These are phyloP conservation scores for Struthidea cinerea DNA, from an alignment of 2,113 vertebrate species.

Conservation along the genomic window DNA sequence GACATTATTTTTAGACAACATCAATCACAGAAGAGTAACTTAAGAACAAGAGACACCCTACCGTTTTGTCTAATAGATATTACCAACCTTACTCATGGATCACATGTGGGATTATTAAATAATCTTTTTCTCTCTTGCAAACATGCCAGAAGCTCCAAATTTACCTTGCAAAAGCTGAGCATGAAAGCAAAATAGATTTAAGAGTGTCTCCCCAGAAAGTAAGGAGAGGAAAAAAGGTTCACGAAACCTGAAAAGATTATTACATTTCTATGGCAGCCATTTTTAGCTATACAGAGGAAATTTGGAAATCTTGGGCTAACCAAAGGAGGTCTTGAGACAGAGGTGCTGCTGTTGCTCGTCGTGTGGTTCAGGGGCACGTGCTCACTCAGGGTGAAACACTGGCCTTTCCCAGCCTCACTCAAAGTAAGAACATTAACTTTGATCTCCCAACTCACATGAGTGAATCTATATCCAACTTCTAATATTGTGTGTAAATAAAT, in stretches of 20 bases:
- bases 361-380: accelerated
- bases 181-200: neutral
- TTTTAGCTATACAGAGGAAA: neutral
- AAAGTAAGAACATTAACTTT: neutral
- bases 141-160: neutral
- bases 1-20: neutral
- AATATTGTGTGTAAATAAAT: neutral
- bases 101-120: neutral
- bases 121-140: neutral
- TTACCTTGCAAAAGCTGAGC: neutral
- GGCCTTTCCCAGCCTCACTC: neutral
- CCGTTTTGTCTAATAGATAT: neutral
- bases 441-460: neutral
- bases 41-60: neutral
- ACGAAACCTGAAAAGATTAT: accelerated
- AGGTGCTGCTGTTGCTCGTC: neutral
- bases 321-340: neutral
- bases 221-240: neutral
- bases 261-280: neutral
- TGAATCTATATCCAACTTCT: neutral
- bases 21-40: neutral
- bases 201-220: neutral
- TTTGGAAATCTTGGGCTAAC: neutral
- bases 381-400: neutral
- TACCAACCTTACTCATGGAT: neutral